Conservation (phyloP, 2,113 vertebrate species). For the Bombycilla garrulus region DNA sequence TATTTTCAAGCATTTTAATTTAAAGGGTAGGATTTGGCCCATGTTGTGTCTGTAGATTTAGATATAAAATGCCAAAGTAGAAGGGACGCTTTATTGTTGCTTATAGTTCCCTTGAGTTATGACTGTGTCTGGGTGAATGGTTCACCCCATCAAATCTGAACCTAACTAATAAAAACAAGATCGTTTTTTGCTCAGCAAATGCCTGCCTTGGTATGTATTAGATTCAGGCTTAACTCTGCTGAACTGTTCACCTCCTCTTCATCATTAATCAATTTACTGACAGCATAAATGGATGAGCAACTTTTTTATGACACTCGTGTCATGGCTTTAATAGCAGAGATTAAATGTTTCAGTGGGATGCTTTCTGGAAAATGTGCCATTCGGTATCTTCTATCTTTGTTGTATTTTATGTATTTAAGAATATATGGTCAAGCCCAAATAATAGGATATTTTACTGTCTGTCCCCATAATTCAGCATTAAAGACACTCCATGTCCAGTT, state of each 20-base stretch:
- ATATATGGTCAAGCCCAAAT: background rate
- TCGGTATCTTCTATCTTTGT: background rate
- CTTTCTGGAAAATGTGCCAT: slow-evolving; percentile 14
- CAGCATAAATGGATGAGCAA: slow-evolving; percentile 61
- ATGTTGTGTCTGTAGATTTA: background rate
- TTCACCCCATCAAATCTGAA: slow-evolving; percentile 64
- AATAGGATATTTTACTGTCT: slow-evolving; percentile 19
- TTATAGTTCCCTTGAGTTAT: slow-evolving; percentile 30
- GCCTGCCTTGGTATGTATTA: slow-evolving; percentile 50
- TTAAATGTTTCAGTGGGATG: slow-evolving; percentile 26
- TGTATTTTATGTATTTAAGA: slow-evolving; percentile 40
- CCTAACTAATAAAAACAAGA: slow-evolving; percentile 62
- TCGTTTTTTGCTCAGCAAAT: slow-evolving; percentile 21
- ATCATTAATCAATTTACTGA: slow-evolving; percentile 69
- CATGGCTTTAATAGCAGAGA: slow-evolving; percentile 56
- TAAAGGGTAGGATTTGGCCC: background rate
- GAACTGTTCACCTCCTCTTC: slow-evolving; percentile 72
- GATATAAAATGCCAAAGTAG: background rate
- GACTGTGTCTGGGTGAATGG: slow-evolving; percentile 54
- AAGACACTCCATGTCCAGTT: slow-evolving; percentile 23
- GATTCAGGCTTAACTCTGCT: slow-evolving; percentile 62
- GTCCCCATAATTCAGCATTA: slow-evolving; percentile 51
- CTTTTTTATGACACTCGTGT: slow-evolving; percentile 56
- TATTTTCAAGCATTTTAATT: background rate
- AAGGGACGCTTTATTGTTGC: background rate